These are phyloP conservation scores for Synanthedon tipuliformis DNA, from an alignment of 2,888 invertebrate genomes.

Conservation along the genomic window DNA sequence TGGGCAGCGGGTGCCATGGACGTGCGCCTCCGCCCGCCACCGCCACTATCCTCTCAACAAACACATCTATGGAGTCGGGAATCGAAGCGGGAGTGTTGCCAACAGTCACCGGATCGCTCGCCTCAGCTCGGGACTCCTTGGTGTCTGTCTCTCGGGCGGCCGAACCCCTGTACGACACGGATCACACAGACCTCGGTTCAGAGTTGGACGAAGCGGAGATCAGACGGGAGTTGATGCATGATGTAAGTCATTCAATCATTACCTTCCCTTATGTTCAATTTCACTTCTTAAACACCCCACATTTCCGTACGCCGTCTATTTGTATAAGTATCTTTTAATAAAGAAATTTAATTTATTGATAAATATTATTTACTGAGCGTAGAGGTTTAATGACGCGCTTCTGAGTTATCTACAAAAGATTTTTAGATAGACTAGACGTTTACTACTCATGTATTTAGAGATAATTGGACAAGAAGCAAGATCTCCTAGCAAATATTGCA, in stretches of 20 bases:
- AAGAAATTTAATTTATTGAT: too few species aligned
- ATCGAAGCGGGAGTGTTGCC: slow-evolving; percentile 77
- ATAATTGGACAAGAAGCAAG: too few species aligned
- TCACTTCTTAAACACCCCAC: too few species aligned
- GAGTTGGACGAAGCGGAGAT: slow-evolving; percentile 84
- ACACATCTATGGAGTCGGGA: slow-evolving; percentile 73
- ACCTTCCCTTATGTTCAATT: too few species aligned
- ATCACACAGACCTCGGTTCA: slow-evolving; percentile 84
- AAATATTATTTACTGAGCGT: too few species aligned
- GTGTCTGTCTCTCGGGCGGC: slow-evolving; percentile 71
- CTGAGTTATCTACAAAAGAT: too few species aligned
- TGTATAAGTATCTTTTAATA: too few species aligned
- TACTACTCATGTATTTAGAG: too few species aligned
- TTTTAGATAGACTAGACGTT: too few species aligned
- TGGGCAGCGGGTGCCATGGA: slow-evolving; percentile 52
- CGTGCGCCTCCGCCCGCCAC: slow-evolving; percentile 43
- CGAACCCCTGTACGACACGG: slow-evolving; percentile 79
- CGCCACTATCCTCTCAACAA: slow-evolving; percentile 53
- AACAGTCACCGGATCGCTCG: slow-evolving; percentile 78
- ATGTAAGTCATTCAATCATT: slow-evolving; percentile 70
- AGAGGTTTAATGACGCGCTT: too few species aligned
- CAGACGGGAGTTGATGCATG: slow-evolving; percentile 80
- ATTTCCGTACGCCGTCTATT: too few species aligned
- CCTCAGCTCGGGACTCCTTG: slow-evolving; percentile 67
- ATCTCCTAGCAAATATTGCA: too few species aligned